These are phyloP conservation scores for Nephrotoma flavescens DNA, from an alignment of 2,888 invertebrate species.

Conservation along the genomic window DNA sequence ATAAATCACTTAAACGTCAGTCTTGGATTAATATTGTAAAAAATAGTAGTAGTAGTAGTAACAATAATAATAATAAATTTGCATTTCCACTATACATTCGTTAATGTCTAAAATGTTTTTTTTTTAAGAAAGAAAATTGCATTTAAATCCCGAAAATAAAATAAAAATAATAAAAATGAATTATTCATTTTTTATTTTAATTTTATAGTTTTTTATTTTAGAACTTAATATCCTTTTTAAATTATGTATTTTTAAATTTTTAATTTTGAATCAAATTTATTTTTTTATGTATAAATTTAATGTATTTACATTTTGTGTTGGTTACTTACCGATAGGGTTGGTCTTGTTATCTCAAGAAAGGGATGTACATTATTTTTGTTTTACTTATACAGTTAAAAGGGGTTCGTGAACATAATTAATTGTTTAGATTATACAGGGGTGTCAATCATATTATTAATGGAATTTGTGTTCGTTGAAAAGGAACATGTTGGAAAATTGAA, in stretches of 20 bases:
- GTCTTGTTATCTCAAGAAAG: background rate
- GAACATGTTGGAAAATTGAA: background rate
- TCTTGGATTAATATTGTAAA: constrained; percentile 3
- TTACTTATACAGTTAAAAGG: background rate
- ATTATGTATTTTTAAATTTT: constrained; percentile 1
- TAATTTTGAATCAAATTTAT: background rate
- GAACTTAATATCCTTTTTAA: constrained; percentile 3
- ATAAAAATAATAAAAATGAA: background rate
- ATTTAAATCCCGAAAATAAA: constrained; percentile 1
- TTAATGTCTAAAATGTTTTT: background rate
- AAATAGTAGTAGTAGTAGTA: background rate
- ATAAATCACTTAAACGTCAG: constrained; percentile 4
- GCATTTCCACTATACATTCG: constrained; percentile 1
- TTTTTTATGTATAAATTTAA: background rate
- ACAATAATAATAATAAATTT: constrained; percentile 2
- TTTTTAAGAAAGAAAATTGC: background rate
- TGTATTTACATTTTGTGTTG: background rate
- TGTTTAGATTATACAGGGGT: background rate
- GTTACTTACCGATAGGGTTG: background rate
- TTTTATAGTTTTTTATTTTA: constrained; percentile 1
- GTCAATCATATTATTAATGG: background rate
- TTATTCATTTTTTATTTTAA: constrained; percentile 1
- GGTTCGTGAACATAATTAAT: background rate
- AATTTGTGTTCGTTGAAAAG: background rate
- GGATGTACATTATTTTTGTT: background rate